Conservation (phyloP, 2,888 invertebrate genomes). For the Tribolium freemani region DNA sequence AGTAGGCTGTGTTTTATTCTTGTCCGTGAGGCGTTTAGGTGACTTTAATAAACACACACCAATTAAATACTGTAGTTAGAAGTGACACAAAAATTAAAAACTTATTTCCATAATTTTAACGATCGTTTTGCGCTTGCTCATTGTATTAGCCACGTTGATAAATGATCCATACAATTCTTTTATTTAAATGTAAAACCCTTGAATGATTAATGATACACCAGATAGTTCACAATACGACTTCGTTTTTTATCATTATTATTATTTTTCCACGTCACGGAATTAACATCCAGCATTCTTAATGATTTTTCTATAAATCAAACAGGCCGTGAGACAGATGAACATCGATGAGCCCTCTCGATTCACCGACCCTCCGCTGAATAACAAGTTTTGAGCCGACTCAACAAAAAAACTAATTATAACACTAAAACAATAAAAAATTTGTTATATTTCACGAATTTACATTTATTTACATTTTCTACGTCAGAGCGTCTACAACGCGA, state of each 20-base stretch:
- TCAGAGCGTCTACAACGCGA: too few relatives aligned
- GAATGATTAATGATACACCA: conserved; percentile 50
- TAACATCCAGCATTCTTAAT: conserved; percentile 48
- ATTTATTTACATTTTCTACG: background rate
- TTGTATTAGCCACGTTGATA: conserved; percentile 41
- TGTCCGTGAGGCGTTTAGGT: conserved; percentile 33
- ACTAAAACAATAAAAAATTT: background rate
- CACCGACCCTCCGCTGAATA: background rate
- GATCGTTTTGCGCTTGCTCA: conserved; percentile 35
- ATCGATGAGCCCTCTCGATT: conserved; percentile 20
- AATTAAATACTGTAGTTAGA: conserved; percentile 9
- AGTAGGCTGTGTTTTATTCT: conserved; percentile 52
- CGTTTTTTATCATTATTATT: conserved; percentile 42
- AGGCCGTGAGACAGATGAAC: conserved; percentile 24
- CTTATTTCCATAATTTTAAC: conserved; percentile 43
- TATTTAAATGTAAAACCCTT: conserved; percentile 55
- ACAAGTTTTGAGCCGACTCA: background rate
- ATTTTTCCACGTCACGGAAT: conserved; percentile 46
- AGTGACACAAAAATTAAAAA: conserved; percentile 6
- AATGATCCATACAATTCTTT: conserved; percentile 50
- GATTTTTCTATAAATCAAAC: conserved; percentile 46
- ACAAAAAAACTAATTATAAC: background rate
- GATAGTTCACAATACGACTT: conserved; percentile 37
- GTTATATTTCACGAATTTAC: background rate
- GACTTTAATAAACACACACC: conserved; percentile 13